Base-by-base conservation (phyloP, 92 coral and sea anemone genomes). In the Galaxea fascicularis region DNA sequence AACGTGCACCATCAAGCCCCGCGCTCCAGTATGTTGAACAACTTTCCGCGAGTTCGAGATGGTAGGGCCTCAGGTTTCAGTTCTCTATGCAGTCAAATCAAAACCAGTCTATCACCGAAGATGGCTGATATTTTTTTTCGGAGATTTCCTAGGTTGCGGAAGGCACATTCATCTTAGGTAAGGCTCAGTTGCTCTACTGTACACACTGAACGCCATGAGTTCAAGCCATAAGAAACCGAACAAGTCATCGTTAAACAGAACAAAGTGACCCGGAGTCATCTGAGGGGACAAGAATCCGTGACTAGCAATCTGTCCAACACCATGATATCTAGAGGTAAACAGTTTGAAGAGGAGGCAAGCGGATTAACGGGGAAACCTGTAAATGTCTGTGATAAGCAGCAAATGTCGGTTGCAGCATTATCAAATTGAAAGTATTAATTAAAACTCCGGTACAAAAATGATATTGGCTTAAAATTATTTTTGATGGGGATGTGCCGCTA, bases 181-280 rank as follows among this genome's bases (percentile, higher is more conserved):
- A 49, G 82, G 56, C 82, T 94, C 98, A 3, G 51, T 85, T 6
- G 92, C 83, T 78, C 95, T 78, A 56, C 93, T 84, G 88, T 82
- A 94, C 56, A 85, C 87, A 26, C 92, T 76, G 68, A 94, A 92
- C 30, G 94, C 85, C 71, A 65, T 78, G 18, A 94, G 84, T 41
- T 94, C 94, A 27, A 67, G 73, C 98, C 95, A 95, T 14, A 93
- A 73, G 49, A 86, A 78, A 39, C 96, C 98, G 59, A 95, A 66
- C 89, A 88, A 66, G 65, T 91, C 76, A 22, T 93, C 82, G 65
- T 79, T 89, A 74, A 93, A 93, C 41, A 93, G 67, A 31, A 89
- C 89, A 82, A 93, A 87, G 51, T 77, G 84, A 3, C 89, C 89
- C 0, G 93, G 86, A 16, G 95, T 88, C 93, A 92, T 88, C 65